Evolutionary conservation across 92 coral and sea anemone genomes (phyloP), one percentile per base, ranked within the genome.

Genomic region (Blastomussa wellsi): DNA sequence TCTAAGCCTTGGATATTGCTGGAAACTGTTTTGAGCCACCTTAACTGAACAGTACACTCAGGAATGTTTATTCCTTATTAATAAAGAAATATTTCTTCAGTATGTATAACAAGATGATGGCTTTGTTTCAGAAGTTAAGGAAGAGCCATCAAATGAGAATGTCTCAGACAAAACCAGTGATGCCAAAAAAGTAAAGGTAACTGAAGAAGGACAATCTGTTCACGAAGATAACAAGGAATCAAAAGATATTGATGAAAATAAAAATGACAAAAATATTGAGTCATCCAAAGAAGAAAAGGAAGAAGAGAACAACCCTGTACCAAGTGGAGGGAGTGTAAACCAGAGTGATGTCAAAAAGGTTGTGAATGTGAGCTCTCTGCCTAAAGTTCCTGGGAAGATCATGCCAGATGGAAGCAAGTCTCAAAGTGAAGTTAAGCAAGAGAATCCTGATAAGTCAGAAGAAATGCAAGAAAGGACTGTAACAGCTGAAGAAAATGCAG

Each of bases 361-460:
- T 16, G 32, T 20, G 52, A 64, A 42, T 19, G 55, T 29, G 28
- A 80, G 33, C 13, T 24, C 32, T 29, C 48, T 77, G 47, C 9
- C 48, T n/a, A 68, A 68, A 5, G 26, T 49, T 49, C 48, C 59
- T 35, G 28, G 0, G 3, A 37, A 70, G 53, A 51, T 24, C 15
- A 49, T 36, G 66, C 19, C 76, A 31, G 49, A 35, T 81, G 68
- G n/a, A 69, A 48, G 51, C 38, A 17, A 49, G 59, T 22, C 85
- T 81, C 44, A 22, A 69, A 52, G 52, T 69, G 47, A 81, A 11
- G 77, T 31, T 12, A 38, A 71, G 29, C 73, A 71, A 52, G 71
- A 22, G 3, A 74, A 22, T 17, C 16, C 44, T 10, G 75, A 38
- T 9, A 38, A 24, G 4, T 35, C 75, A 44, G 51, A 71, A 24